Evolutionary conservation across 1,140 invertebrate species (phyloP), one percentile per base, ranked within the genome.

Genomic region (Cotesia chilonis): DNA sequence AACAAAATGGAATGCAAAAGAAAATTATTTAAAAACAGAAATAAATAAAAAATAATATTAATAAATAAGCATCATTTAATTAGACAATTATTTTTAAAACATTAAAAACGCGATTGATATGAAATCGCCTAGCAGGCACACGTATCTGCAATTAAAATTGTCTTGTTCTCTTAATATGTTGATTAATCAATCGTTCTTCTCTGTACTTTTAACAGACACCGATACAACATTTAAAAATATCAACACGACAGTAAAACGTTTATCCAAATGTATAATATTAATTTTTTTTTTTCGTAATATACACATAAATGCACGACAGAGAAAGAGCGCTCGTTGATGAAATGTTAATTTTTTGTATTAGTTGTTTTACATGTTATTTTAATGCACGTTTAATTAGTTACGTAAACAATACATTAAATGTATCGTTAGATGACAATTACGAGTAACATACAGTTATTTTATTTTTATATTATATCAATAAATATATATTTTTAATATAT

Each of bases 151-250:
- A 59, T 59, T 65, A 64, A 36, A 36, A 17, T 37, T 54, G 5
- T 14, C n/a, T 67, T 72, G 47, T 59, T 41, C 57, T 12, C 37
- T 73, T 54, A 28, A 54, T 59, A 61, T 73, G 61, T 63, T 17
- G 64, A 75, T 72, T 59, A 47, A 47, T 10, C 41, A 47, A 47
- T 47, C 63, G 75, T 70, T 71, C 71, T 74, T 76, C 59, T 68
- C 51, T 72, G 51, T 66, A 20, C 69, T 70, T 76, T 76, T 76
- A 75, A 81, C 71, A 78, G 72, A 85, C 78, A 84, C 71, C 77
- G 80, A 83, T 81, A 86, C 41, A 47, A 47, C 83, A 86, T 80
- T 77, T 78, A 85, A 80, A 83, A 78, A 83, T 83, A 85, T 78
- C 79, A 79, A 84, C 77, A 83, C 78, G 79, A 82, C 77, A 82